phyloP scores from a whole-genome alignment of 2,888 invertebrate species.

The Coelinius sp. region DNA sequence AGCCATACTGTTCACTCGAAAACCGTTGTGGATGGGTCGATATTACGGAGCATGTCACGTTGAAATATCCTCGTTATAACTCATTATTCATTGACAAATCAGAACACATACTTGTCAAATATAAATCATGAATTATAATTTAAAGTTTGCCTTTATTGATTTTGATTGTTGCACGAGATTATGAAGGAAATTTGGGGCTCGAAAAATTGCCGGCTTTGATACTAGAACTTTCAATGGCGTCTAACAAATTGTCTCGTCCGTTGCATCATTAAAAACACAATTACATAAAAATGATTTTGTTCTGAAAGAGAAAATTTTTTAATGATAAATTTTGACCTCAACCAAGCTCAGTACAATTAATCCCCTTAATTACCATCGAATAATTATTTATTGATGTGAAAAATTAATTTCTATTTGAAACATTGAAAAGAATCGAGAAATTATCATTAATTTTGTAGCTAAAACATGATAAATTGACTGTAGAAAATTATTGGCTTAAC shows the following conservation, averaged over 20 bases:
- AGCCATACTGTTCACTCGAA: slow-evolving; percentile 12
- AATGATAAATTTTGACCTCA: neutral
- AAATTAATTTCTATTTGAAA: too few species aligned
- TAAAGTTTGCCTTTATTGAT: neutral
- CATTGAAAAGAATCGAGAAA: too few species aligned
- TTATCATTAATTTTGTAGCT: too few species aligned
- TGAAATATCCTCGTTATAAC: neutral
- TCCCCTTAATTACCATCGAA: neutral
- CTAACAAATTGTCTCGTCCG: neutral
- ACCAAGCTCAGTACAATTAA: neutral
- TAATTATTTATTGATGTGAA: too few species aligned
- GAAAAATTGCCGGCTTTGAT: neutral
- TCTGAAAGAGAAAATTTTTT: neutral
- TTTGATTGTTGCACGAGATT: neutral
- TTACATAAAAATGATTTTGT: neutral
- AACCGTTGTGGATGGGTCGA: slow-evolving; percentile 28
- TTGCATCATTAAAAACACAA: neutral
- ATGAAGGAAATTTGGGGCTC: too few species aligned
- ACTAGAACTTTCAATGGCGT: neutral
- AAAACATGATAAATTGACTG: too few species aligned
- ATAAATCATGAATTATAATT: neutral
- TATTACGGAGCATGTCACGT: slow-evolving; percentile 29
- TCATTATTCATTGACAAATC: neutral
- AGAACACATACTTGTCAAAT: neutral
- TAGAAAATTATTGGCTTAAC: too few species aligned